Evolutionary conservation across 2,113 vertebrate species (phyloP).

Genomic region (Casuarius casuarius): DNA sequence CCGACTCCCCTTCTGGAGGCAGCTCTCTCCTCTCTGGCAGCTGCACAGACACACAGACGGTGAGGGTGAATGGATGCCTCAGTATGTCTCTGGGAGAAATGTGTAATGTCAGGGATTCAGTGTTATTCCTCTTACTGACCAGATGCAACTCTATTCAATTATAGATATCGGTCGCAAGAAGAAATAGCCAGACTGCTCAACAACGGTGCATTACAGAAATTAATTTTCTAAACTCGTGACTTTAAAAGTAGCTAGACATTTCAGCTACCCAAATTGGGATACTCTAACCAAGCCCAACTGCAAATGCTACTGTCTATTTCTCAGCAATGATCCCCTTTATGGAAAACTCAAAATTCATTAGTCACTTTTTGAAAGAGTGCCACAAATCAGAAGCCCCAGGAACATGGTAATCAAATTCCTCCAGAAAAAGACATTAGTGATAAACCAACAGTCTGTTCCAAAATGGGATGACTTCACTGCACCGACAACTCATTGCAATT

Average conservation of each 20-base stretch:
- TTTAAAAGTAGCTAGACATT: background rate
- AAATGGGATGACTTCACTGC: background rate
- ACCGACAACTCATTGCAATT: background rate
- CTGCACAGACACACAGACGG: background rate
- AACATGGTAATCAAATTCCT: background rate
- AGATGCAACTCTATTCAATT: background rate
- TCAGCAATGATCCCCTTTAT: background rate
- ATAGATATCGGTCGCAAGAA: background rate
- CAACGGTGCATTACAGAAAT: background rate
- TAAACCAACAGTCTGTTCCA: background rate
- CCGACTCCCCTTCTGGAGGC: background rate
- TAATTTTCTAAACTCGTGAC: background rate
- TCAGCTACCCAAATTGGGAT: background rate
- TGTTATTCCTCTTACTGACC: background rate
- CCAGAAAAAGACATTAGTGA: background rate
- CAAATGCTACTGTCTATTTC: background rate
- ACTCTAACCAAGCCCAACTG: background rate
- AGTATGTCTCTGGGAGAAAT: rapidly evolving
- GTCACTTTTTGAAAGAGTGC: background rate
- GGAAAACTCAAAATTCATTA: background rate
- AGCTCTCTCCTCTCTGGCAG: background rate
- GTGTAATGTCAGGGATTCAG: background rate
- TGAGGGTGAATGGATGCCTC: rapidly evolving
- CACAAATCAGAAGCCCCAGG: background rate
- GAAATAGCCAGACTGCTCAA: background rate